These are phyloP conservation scores for Noctua comes DNA, from an alignment of 2,888 invertebrate species.

Conservation along the genomic window DNA sequence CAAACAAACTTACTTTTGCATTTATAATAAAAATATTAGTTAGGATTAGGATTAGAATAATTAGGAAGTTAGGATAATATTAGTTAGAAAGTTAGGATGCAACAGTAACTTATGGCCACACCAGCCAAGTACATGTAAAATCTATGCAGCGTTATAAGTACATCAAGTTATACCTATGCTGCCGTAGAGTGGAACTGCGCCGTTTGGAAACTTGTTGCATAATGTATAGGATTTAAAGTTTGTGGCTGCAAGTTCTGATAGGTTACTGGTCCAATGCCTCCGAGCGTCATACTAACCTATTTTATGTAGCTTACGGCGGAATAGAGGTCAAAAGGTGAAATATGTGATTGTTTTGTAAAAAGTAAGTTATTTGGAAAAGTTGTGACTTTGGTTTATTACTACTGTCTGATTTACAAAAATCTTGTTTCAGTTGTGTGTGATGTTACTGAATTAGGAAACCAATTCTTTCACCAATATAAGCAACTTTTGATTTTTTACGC, in stretches of 20 bases:
- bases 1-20: too few species aligned
- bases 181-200: not conserved
- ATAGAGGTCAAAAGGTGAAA: constrained; percentile 4
- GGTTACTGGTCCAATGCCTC: constrained; percentile 47
- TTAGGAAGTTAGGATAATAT: too few species aligned
- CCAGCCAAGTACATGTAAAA: not conserved
- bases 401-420: not conserved
- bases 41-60: too few species aligned
- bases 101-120: not conserved
- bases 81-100: not conserved
- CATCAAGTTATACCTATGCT: not conserved
- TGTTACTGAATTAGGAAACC: too few species aligned
- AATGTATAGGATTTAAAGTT: constrained; percentile 57
- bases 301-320: constrained; percentile 12
- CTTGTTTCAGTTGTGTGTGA: not conserved
- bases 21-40: too few species aligned
- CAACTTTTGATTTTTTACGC: not conserved
- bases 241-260: constrained; percentile 44
- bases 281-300: constrained; percentile 31
- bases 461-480: too few species aligned
- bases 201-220: constrained; percentile 57
- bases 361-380: not conserved
- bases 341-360: not conserved
- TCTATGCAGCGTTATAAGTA: constrained; percentile 13
- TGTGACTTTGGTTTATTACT: not conserved